Conservation (phyloP, 2,113 vertebrate genomes). For the Leucoraja erinaceus region DNA sequence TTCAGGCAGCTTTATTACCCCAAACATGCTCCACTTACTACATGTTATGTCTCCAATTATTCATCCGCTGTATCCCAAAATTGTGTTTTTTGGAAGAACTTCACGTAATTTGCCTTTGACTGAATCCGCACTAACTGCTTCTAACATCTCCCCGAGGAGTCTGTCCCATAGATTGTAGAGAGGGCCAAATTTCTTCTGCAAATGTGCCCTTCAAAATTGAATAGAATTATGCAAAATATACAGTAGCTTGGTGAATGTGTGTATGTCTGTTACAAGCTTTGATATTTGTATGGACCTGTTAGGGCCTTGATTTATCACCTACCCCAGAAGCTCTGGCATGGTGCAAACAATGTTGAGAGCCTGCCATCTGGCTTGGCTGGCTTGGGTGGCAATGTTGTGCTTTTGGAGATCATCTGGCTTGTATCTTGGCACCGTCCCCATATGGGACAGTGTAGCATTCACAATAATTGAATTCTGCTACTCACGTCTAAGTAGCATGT, state of each 20-base stretch:
- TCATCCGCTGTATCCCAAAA: not conserved
- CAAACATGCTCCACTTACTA: not conserved
- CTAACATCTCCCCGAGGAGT: not conserved
- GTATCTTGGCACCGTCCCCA: not conserved
- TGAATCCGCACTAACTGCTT: not conserved
- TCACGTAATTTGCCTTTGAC: not conserved
- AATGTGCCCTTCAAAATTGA: not conserved
- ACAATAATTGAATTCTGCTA: slow-evolving; percentile 3
- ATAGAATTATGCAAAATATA: not conserved
- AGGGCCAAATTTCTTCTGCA: not conserved
- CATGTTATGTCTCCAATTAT: not conserved
- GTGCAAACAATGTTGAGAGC: not conserved
- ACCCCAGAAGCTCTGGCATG: slow-evolving; percentile 1
- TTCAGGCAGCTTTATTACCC: not conserved
- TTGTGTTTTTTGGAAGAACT: not conserved
- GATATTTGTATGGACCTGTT: not conserved
- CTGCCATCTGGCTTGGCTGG: not conserved
- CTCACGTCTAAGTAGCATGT: not conserved
- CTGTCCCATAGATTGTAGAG: not conserved
- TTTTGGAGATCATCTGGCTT: slow-evolving; percentile 9
- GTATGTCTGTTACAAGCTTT: not conserved
- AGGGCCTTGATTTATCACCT: slow-evolving; percentile 11
- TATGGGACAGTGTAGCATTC: not conserved
- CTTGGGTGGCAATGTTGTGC: not conserved
- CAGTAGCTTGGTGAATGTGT: not conserved